Evolutionary conservation across 2,888 invertebrate genomes (phyloP).

Genomic region (Electrophaes corylata): DNA sequence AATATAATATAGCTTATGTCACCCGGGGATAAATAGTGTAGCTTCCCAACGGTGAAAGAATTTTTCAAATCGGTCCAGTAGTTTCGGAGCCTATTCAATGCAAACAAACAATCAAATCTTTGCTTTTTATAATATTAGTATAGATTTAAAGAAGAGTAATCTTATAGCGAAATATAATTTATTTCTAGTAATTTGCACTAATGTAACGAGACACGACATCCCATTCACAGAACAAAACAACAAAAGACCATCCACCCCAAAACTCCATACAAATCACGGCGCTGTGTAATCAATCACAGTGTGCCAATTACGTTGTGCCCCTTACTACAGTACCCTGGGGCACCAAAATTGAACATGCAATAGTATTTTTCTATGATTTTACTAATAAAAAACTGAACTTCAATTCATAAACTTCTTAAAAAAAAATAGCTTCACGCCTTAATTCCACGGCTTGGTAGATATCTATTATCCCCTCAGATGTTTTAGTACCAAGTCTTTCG

Average conservation of each 20-base stretch:
- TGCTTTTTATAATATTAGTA: no score
- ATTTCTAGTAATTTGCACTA: slow-evolving; percentile 11
- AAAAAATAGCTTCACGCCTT: no score
- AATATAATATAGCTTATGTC: no score
- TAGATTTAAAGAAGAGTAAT: not conserved
- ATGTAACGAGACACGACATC: slow-evolving; percentile 25
- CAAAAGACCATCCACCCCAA: slow-evolving; percentile 10
- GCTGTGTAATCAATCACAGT: slow-evolving; percentile 45
- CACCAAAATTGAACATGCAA: slow-evolving; percentile 11
- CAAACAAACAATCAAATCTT: no score
- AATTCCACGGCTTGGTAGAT: no score
- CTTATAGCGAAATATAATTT: slow-evolving; percentile 2
- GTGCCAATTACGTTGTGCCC: slow-evolving; percentile 42
- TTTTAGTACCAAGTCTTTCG: no score
- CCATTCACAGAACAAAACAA: slow-evolving; percentile 19
- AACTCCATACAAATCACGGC: slow-evolving; percentile 39
- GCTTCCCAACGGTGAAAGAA: no score
- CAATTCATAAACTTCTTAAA: not conserved
- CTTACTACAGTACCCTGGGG: slow-evolving; percentile 2
- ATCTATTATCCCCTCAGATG: no score
- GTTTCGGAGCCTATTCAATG: no score
- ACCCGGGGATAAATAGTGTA: no score
- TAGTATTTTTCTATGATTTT: slow-evolving; percentile 4
- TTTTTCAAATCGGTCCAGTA: no score
- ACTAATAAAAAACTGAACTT: not conserved